Base-by-base conservation (phyloP, 2,113 vertebrate genomes). In the Pardalotus punctatus region DNA sequence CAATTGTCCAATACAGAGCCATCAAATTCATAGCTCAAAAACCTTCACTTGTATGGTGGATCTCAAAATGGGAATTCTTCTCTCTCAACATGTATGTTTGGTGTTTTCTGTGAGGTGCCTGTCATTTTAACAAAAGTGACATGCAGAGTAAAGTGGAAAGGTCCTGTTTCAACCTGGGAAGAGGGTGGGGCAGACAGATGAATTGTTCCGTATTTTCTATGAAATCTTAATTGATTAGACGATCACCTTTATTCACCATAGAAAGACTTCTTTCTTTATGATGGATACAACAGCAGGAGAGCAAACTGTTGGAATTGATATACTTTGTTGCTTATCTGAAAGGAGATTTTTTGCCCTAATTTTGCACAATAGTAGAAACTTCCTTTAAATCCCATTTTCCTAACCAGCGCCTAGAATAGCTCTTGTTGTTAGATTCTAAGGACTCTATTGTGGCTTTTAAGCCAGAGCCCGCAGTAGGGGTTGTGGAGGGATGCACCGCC, bases 371-470 rank as follows among this genome's bases (percentile, higher is more conserved):
- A 96, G 96, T 95, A 94, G 95, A 96, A 97, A 97, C 78, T 97
- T 96, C 94, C 95, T 96, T 97, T 97, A 97, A 97, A 97, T 97
- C 97, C 94, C 96, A 96, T 97, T 97, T 97, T 97, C 95, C 97
- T 97, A 97, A 97, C 93, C 96, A 95, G 94, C 0, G 89, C 93
- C 94, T 96, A 97, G 94, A 96, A 97, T 96, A 95, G 94, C 96
- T 97, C 94, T 96, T 97, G 96, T 96, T 97, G 82, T 93, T 95
- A 93, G 89, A 86, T 97, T 96, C 91, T 97, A 96, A 96, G 97
- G 88, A 92, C 94, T 97, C 95, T 97, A 97, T 97, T 97, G 97
- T 97, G 89, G 95, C 97, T 97, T 97, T 97, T 93, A 96, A 97
- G 84, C 96, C 91, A 93, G 95, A 95, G 95, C 90, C 94, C 97